phyloP scores from a whole-genome alignment of 2,797 vertebrate genomes.

The Poliocrania exsul region DNA sequence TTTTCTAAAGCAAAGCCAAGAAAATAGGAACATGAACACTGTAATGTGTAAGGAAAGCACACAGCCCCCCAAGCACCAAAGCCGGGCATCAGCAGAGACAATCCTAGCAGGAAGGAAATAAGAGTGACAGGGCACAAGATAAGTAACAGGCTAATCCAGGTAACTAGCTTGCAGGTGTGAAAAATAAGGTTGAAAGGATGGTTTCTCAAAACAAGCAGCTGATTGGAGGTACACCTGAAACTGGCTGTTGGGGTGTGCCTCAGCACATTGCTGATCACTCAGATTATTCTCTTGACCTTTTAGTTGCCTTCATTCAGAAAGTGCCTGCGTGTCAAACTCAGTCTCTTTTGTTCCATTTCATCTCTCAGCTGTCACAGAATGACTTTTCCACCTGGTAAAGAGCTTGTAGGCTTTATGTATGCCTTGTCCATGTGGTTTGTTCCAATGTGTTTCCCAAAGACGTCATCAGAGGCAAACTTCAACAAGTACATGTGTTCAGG shows the following conservation, averaged over 20 bases:
- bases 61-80: neutral
- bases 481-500: neutral
- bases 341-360: neutral
- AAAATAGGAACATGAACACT: neutral
- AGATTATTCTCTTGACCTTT: neutral
- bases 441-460: neutral
- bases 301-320: neutral
- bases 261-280: neutral
- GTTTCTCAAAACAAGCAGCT: neutral
- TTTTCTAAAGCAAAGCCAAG: neutral
- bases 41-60: rapidly evolving
- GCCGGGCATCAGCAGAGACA: neutral
- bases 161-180: neutral
- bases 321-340: neutral
- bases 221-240: neutral
- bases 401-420: neutral
- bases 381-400: neutral
- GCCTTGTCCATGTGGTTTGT: neutral
- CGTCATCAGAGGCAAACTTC: neutral
- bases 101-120: rapidly evolving
- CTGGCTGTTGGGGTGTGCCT: neutral
- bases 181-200: neutral
- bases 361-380: neutral
- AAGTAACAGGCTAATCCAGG: neutral
- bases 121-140: neutral